phyloP scores from a whole-genome alignment of 2,113 vertebrate species.

The Cololabis saira region DNA sequence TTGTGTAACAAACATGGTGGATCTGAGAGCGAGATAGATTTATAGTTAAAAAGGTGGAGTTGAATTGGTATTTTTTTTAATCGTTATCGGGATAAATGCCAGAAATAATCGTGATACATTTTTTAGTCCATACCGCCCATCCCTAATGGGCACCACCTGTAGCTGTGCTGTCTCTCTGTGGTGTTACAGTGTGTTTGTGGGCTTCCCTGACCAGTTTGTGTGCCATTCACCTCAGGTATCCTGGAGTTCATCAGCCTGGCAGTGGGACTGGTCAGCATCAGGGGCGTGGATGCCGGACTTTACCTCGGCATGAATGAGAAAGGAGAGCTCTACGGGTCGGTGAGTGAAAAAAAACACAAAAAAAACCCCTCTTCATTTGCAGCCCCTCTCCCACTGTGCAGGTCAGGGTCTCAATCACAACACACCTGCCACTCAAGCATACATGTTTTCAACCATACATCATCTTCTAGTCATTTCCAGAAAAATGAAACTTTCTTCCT shows the following conservation, averaged over 20 bases:
- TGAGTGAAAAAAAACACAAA: slow-evolving; percentile 83
- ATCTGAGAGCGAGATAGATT: no score
- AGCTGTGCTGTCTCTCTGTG: background rate
- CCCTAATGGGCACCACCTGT: slow-evolving; percentile 19
- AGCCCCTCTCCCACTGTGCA: slow-evolving; percentile 3
- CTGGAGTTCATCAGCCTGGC: slow-evolving; percentile 99
- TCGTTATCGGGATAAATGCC: no score
- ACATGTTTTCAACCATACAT: background rate
- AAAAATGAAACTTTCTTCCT: background rate
- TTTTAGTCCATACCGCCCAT: no score
- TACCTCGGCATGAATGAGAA: slow-evolving; percentile 99
- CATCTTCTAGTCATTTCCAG: background rate
- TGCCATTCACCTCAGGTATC: slow-evolving; percentile 86
- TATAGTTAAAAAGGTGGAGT: no score
- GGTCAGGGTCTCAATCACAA: slow-evolving; percentile 35
- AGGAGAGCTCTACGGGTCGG: slow-evolving; percentile 98
- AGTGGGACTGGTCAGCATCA: slow-evolving; percentile 98
- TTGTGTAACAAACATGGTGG: no score
- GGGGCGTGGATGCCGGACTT: slow-evolving; percentile 95
- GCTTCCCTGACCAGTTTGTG: slow-evolving; percentile 37
- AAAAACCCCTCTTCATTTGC: slow-evolving; percentile 20
- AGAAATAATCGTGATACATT: no score
- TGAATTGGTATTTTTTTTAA: no score
- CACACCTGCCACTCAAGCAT: background rate
- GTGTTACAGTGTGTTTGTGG: slow-evolving; percentile 9